phyloP scores from a whole-genome alignment of 2,888 invertebrate species.

The Tenthredo notha region DNA sequence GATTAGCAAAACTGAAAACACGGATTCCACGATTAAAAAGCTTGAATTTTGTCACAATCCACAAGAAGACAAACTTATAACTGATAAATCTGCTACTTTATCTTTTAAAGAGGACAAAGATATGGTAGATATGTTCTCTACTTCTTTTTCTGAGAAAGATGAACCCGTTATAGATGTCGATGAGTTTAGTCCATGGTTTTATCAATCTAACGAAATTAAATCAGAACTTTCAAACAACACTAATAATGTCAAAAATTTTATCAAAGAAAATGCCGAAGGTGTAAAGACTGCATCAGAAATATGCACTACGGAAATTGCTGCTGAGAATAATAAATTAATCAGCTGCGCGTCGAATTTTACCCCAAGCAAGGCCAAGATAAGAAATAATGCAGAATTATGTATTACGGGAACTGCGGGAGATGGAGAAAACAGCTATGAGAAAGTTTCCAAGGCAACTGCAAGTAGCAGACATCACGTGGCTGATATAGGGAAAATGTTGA shows the following conservation, averaged over 20 bases:
- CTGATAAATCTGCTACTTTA: background rate
- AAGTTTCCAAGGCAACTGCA: background rate
- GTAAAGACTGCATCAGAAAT: background rate
- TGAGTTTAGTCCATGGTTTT: slow-evolving; percentile 53
- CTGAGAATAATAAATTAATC: background rate
- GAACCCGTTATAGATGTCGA: slow-evolving; percentile 36
- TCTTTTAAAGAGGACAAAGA: slow-evolving; percentile 31
- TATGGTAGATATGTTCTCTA: background rate
- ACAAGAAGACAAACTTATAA: background rate
- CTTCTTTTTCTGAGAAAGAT: background rate
- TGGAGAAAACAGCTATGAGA: background rate
- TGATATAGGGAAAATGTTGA: background rate
- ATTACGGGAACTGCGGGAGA: background rate
- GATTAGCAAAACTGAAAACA: background rate
- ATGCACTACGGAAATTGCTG: background rate
- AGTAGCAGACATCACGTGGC: background rate
- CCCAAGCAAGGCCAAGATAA: background rate
- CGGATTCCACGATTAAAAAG: background rate
- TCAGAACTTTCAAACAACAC: background rate
- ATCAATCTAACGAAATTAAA: slow-evolving; percentile 41
- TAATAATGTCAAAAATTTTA: background rate
- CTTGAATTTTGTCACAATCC: background rate
- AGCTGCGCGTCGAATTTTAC: background rate
- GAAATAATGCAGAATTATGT: background rate
- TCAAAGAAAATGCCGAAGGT: background rate